Base-by-base conservation (phyloP, 2,888 invertebrate genomes). In the Chrysodeixis includens region DNA sequence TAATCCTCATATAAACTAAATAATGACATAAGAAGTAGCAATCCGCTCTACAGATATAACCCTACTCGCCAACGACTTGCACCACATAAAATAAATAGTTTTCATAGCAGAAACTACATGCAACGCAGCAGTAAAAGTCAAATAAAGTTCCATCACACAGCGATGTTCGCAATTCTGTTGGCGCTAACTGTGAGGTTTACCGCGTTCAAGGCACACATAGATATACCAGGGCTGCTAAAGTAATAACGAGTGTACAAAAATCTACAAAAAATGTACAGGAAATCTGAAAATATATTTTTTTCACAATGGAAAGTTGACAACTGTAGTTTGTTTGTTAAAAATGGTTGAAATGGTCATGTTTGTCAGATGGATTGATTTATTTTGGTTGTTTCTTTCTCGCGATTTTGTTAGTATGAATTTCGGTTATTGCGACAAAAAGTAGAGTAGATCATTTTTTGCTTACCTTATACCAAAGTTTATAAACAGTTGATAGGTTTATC, bases 111-210 rank as follows among this genome's bases (percentile, higher is more conserved):
- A 32, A 44, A 51, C 52, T 44, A 18, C 30, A 62, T 62, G 56
- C 58, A 61, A 35, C 26, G 55, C 26, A 32, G 67, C 60, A 66
- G 61, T 72, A 55, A 73, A 73, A 73, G 58, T 73, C 77, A 66
- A 76, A 73, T 73, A 76, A 73, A 76, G 62, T 76, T 67, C 66
- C 53, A 40, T 60, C 49, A 32, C 54, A 30, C 56, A 26, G 32
- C 44, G 49, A 49, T 49, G 46, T 49, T 49, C 51, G 46, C 46
- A 30, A 30, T 65, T 55, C 56, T 59, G 57, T 72, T 67, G 57
- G 40, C 57, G 52, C 73, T 77, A 73, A 77, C 74, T 56, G 74
- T 30, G 46, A 5, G 74, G 62, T 77, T 77, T 56, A 67, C 60
- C 62, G 62, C 55, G 49, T 63, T 76, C 14, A 35, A 63, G 46